These are phyloP conservation scores for Capricornis sumatraensis DNA, from an alignment of 2,113 vertebrate genomes.

Conservation along the genomic window DNA sequence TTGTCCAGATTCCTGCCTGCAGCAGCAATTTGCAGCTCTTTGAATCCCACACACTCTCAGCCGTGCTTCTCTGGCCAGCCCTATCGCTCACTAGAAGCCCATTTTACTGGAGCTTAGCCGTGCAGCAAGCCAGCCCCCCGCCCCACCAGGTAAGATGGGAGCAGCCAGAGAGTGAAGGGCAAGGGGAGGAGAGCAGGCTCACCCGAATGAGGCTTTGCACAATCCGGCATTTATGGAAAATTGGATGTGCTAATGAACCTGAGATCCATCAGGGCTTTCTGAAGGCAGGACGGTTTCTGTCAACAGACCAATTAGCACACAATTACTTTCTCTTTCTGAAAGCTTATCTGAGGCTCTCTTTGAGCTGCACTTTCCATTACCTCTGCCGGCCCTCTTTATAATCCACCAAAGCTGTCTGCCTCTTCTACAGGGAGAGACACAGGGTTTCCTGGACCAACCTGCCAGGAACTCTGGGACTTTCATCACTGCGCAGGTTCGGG, in stretches of 20 bases:
- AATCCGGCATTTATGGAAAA: slow-evolving; percentile 67
- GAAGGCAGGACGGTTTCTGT: slow-evolving; percentile 70
- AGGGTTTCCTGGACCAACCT: neutral
- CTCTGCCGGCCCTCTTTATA: neutral
- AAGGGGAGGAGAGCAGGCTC: neutral
- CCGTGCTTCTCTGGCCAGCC: neutral
- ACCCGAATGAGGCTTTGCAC: neutral
- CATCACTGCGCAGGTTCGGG: accelerated
- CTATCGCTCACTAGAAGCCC: neutral
- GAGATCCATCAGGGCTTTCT: slow-evolving; percentile 61
- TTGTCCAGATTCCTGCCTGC: neutral
- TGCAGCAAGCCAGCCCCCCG: neutral
- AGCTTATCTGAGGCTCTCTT: slow-evolving; percentile 46
- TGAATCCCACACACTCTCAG: neutral
- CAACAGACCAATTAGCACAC: slow-evolving; percentile 78
- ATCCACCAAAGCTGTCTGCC: neutral
- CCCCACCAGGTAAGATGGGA: neutral
- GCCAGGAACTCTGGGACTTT: neutral
- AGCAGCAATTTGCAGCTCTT: neutral
- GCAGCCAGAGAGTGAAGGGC: neutral
- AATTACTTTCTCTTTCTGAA: slow-evolving; percentile 74
- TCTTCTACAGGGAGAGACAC: neutral
- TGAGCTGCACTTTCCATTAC: slow-evolving; percentile 13
- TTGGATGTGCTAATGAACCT: slow-evolving; percentile 69
- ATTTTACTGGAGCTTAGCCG: neutral